phyloP scores from a whole-genome alignment of 2,888 invertebrate species.

The Bhutanitis thaidina region DNA sequence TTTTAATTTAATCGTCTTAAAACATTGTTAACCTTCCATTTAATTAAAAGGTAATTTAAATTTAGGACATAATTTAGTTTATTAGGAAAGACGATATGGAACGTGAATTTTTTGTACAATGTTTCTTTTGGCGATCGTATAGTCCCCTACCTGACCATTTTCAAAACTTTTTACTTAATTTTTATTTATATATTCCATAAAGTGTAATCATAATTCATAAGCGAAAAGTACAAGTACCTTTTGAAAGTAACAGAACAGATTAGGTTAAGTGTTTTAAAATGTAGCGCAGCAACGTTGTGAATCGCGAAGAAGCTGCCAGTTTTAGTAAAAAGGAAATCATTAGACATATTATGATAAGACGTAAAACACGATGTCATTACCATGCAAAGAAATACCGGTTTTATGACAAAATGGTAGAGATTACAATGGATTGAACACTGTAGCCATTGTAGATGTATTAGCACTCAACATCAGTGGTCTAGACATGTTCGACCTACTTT shows the following conservation, averaged over 20 bases:
- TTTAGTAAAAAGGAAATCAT: background rate
- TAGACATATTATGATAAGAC: background rate
- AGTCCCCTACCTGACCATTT: too few species aligned
- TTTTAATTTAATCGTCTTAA: too few species aligned
- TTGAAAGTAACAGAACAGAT: too few species aligned
- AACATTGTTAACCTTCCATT: too few species aligned
- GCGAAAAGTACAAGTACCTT: too few species aligned
- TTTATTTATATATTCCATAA: background rate
- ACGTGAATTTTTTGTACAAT: too few species aligned
- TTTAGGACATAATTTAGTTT: too few species aligned
- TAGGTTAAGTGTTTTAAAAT: background rate
- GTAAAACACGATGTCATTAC: background rate
- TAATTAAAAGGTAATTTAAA: too few species aligned
- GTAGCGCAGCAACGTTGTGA: background rate
- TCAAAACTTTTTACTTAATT: background rate
- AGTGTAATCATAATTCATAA: too few species aligned
- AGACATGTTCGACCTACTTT: conserved; percentile 16
- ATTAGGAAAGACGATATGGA: too few species aligned
- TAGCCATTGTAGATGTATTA: conserved; percentile 4
- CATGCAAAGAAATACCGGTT: background rate
- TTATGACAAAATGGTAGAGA: background rate
- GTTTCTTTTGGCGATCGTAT: too few species aligned
- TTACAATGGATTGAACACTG: conserved; percentile 3
- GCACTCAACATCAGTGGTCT: conserved; percentile 9
- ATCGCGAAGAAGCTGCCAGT: background rate